Percentiles rank a stretch among this genome's conserved stretches.
These are phyloP conservation scores for Sycobia sp. DNA, from an alignment of 1,140 invertebrate species.

Conservation along the genomic window DNA sequence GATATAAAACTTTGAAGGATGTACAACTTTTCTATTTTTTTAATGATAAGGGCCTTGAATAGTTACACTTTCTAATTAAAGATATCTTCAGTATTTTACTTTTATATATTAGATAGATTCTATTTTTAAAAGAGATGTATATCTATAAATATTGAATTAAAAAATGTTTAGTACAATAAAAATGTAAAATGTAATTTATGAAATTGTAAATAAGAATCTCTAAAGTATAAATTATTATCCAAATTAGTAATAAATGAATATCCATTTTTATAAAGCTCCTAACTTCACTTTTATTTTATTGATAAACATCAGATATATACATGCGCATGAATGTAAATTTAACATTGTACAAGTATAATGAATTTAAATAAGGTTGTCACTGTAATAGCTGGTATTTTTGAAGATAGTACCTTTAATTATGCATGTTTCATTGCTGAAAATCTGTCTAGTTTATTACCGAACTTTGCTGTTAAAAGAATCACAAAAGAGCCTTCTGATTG, in stretches of 20 bases:
- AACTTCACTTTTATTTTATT: too few species aligned
- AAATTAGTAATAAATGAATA: constrained; percentile 11
- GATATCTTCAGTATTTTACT: not conserved
- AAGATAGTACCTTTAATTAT: constrained; percentile 29
- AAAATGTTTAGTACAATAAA: not conserved
- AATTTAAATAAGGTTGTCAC: constrained; percentile 20
- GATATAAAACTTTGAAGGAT: too few species aligned
- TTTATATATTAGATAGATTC: not conserved
- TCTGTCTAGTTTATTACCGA: constrained; percentile 32
- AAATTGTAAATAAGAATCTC: not conserved
- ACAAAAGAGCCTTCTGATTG: constrained; percentile 30
- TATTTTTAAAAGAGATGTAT: too few species aligned
- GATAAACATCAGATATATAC: too few species aligned
- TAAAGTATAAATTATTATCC: not conserved
- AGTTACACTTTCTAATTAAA: too few species aligned
- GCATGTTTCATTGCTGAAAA: constrained; percentile 35
- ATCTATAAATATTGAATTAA: not conserved
- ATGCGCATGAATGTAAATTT: too few species aligned
- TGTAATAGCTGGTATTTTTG: not conserved
- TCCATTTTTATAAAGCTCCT: not conserved
- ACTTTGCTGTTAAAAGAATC: constrained; percentile 36
- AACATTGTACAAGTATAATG: not conserved
- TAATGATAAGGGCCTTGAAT: too few species aligned
- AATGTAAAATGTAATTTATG: not conserved
- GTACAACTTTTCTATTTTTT: too few species aligned